phyloP scores from a whole-genome alignment of 2,797 vertebrate species.

The Enteromius thamalakanensis region DNA sequence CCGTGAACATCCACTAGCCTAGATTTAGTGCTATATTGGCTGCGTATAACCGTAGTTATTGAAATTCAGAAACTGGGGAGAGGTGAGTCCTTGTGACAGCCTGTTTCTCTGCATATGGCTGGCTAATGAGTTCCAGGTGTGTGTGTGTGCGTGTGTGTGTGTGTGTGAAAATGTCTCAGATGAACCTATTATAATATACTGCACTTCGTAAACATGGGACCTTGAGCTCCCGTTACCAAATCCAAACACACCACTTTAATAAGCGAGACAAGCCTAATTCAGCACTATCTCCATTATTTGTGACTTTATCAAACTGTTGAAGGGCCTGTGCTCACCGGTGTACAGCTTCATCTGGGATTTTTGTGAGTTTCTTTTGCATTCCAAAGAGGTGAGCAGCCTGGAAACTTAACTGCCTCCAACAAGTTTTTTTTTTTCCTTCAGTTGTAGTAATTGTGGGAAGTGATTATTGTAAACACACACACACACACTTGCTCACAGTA shows the following conservation, averaged over 20 bases:
- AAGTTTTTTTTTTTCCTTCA: constrained; percentile 49
- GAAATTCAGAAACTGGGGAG: constrained; percentile 65
- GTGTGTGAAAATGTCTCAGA: constrained; percentile 61
- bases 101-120: constrained; percentile 71
- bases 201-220: neutral
- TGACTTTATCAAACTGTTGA: constrained; percentile 2
- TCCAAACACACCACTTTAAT: neutral
- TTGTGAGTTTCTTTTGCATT: constrained; percentile 54
- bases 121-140: constrained; percentile 73
- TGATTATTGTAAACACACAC: constrained; percentile 63
- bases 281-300: constrained; percentile 12
- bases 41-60: constrained; percentile 69
- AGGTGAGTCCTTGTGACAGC: constrained; percentile 69
- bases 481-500: constrained; percentile 3
- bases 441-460: constrained; percentile 61
- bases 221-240: constrained; percentile 25
- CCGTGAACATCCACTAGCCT: constrained; percentile 43
- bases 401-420: constrained; percentile 57
- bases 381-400: constrained; percentile 60
- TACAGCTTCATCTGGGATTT: constrained; percentile 31
- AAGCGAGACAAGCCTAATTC: neutral
- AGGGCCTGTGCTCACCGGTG: constrained; percentile 1
- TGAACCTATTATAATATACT: constrained; percentile 58
- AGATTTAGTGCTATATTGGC: constrained; percentile 70
- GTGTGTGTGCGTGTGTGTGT: too few relatives aligned